Percentiles rank a stretch among this genome's conserved stretches.
phyloP scores from a whole-genome alignment of 1,140 invertebrate species.

The Andricus grossulariae region DNA sequence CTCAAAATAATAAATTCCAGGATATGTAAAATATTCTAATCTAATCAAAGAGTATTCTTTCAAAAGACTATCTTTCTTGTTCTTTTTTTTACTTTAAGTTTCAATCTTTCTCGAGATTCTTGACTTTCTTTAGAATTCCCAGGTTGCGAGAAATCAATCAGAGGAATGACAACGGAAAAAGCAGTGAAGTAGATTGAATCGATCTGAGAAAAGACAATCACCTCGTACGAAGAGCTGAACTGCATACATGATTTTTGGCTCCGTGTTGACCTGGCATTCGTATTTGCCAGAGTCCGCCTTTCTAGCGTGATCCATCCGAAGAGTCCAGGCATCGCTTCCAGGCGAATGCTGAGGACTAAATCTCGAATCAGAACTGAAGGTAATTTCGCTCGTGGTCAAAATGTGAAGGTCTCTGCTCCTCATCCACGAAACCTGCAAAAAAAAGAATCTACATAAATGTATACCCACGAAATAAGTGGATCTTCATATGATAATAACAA shows the following conservation, averaged over 20 bases:
- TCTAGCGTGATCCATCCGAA: conserved; percentile 81
- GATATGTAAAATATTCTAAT: too few relatives aligned
- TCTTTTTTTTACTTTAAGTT: too few relatives aligned
- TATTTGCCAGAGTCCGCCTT: conserved; percentile 83
- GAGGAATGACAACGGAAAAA: conserved; percentile 19
- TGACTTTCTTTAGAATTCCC: not conserved
- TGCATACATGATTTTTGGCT: conserved; percentile 85
- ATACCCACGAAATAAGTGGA: not conserved
- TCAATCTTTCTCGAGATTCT: too few relatives aligned
- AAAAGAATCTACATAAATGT: conserved; percentile 25
- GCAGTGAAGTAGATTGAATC: not conserved
- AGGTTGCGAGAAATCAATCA: conserved; percentile 19
- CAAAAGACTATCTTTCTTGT: not conserved
- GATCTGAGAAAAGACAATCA: conserved; percentile 61
- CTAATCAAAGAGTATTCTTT: not conserved
- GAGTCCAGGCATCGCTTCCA: conserved; percentile 80
- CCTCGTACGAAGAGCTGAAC: conserved; percentile 82
- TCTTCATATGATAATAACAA: too few relatives aligned
- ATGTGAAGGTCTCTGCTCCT: conserved; percentile 85
- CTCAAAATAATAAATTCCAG: too few relatives aligned
- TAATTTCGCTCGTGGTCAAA: conserved; percentile 81
- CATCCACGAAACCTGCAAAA: conserved; percentile 87
- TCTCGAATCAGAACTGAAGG: conserved; percentile 85
- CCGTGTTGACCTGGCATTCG: conserved; percentile 88
- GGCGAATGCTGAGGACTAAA: conserved; percentile 78